Conservation (phyloP, 2,797 vertebrate genomes). For the Remorina albescens region DNA sequence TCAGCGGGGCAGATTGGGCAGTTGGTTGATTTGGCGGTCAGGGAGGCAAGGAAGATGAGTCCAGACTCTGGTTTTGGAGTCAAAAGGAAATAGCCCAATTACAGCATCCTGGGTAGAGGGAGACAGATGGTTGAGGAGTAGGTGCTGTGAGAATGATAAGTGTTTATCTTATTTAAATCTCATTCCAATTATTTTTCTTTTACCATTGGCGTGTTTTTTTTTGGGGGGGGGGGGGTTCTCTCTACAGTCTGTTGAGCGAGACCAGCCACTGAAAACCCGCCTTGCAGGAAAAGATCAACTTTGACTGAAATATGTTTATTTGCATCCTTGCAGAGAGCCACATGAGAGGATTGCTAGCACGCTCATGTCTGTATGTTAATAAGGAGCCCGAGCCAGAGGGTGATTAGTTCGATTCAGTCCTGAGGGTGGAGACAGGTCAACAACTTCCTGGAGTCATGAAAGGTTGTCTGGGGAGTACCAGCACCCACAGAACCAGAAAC, state of each 20-base stretch:
- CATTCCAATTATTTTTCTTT: neutral
- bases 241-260: neutral
- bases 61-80: constrained; percentile 2
- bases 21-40: neutral
- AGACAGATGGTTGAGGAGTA: constrained; percentile 1
- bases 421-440: neutral
- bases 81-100: constrained; percentile 12
- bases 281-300: neutral
- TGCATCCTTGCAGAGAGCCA: neutral
- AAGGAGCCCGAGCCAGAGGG: neutral
- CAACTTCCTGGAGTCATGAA: neutral
- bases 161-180: neutral
- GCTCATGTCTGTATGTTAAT: neutral
- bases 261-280: neutral
- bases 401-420: neutral
- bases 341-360: neutral
- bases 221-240: neutral
- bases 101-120: neutral
- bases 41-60: neutral
- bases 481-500: neutral
- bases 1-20: neutral
- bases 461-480: neutral
- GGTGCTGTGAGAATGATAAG: neutral
- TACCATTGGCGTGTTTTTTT: neutral
- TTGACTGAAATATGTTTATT: neutral